phyloP scores from a whole-genome alignment of 2,888 invertebrate genomes.

The Tachina lurida region DNA sequence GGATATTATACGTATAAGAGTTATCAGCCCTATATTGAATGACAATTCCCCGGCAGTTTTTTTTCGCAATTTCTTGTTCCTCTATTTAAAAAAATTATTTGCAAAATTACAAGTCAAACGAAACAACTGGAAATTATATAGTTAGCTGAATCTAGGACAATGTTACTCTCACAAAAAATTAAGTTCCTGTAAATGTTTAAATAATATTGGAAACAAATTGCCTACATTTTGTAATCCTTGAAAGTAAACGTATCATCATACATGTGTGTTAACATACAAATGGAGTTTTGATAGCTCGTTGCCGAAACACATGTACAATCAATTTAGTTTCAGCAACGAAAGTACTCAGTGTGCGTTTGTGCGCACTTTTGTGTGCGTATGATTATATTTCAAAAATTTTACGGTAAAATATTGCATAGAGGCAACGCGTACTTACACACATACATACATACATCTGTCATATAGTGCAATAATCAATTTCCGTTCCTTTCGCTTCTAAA shows the following conservation, averaged over 20 bases:
- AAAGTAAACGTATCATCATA: neutral
- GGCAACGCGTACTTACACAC: neutral
- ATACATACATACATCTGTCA: neutral
- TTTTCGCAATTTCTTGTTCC: no score
- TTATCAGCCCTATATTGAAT: no score
- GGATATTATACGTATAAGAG: no score
- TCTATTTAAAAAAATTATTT: no score
- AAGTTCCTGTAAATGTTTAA: no score
- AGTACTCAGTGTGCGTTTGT: neutral
- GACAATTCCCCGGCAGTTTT: no score
- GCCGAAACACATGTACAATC: neutral
- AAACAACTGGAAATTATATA: no score
- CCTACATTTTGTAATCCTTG: neutral
- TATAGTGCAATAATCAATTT: constrained; percentile 71
- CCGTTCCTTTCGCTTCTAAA: constrained; percentile 59
- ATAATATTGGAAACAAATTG: no score
- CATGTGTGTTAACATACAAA: neutral
- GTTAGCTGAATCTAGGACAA: no score
- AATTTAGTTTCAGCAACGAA: neutral
- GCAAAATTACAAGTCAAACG: no score
- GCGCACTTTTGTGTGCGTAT: neutral
- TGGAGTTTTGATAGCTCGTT: neutral
- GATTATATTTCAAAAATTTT: constrained; percentile 35
- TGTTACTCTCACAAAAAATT: no score
- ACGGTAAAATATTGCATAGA: constrained; percentile 12